Base-by-base conservation (phyloP, 2,888 invertebrate genomes). In the Leucophenga montana region DNA sequence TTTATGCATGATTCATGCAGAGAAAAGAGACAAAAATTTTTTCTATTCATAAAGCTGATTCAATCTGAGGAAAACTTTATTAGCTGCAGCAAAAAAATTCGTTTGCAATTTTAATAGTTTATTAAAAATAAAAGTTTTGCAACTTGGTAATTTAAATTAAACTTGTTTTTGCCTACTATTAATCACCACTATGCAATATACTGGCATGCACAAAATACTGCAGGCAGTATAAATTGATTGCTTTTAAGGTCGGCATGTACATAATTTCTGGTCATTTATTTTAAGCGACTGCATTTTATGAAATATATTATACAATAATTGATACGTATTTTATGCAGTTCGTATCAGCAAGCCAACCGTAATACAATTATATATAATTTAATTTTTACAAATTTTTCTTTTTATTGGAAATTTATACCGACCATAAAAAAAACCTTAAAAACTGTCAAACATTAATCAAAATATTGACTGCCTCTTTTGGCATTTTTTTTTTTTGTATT, bases 361-460 rank as follows among this genome's bases (percentile, higher is more conserved):
- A 54, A 20, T 1, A n/a, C 18, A 16, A 8, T 53, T 6, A 1
- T 16, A 53, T 18, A n/a, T n/a, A n/a, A n/a, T n/a, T n/a, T n/a
- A n/a, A n/a, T n/a, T n/a, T n/a, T n/a, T n/a, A n/a, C n/a, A n/a
- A n/a, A n/a, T n/a, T n/a, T n/a, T n/a, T n/a, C n/a, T n/a, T n/a
- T n/a, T n/a, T n/a, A n/a, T 50, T 50, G 50, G 1, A 8, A 16
- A 50, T 18, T 56, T 22, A 56, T 22, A 22, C 9, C 44, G 31
- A 22, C 27, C 27, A 27, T 27, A 46, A 46, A 14, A n/a, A 46
- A 46, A n/a, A n/a, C n/a, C n/a, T n/a, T n/a, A n/a, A 46, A 46
- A 57, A 53, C 14, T 31, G 3, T 54, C 54, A 16, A 66, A 56
- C 18, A 66, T 56, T 66, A 66, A 66, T 66, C 59, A 67, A 31